Conservation (phyloP, 2,888 invertebrate genomes). For the Odontomyia ornata region DNA sequence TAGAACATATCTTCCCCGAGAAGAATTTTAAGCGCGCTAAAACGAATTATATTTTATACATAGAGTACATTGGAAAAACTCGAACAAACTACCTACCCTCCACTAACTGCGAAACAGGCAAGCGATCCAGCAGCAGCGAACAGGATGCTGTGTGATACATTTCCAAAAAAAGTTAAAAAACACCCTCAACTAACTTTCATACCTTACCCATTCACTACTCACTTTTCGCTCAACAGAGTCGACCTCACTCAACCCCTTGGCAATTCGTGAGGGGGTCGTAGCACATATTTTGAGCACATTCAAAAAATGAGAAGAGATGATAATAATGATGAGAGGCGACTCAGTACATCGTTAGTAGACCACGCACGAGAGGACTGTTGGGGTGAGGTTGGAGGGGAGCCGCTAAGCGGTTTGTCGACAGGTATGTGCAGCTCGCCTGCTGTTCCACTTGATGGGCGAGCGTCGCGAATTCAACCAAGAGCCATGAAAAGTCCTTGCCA, state of each 20-base stretch:
- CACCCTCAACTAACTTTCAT: constrained; percentile 39
- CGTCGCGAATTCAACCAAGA: constrained; percentile 18
- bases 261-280: constrained; percentile 18
- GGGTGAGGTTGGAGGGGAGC: neutral
- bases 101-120: neutral
- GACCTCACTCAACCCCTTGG: constrained; percentile 31
- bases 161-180: constrained; percentile 29
- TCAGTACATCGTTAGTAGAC: neutral
- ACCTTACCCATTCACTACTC: constrained; percentile 38
- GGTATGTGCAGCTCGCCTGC: constrained; percentile 12
- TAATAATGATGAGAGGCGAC: constrained; percentile 44
- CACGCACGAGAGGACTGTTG: neutral
- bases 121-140: neutral
- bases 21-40: constrained; percentile 40
- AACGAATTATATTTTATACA: constrained; percentile 41
- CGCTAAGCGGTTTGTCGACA: constrained; percentile 4
- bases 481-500: neutral
- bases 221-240: constrained; percentile 28
- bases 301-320: constrained; percentile 43
- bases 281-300: constrained; percentile 37
- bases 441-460: neutral
- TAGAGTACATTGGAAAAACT: constrained; percentile 4
- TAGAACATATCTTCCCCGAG: constrained; percentile 31
- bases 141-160: constrained; percentile 40
- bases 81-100: constrained; percentile 26